Conservation (phyloP, 2,113 vertebrate species). For the Macrotis lagotis region DNA sequence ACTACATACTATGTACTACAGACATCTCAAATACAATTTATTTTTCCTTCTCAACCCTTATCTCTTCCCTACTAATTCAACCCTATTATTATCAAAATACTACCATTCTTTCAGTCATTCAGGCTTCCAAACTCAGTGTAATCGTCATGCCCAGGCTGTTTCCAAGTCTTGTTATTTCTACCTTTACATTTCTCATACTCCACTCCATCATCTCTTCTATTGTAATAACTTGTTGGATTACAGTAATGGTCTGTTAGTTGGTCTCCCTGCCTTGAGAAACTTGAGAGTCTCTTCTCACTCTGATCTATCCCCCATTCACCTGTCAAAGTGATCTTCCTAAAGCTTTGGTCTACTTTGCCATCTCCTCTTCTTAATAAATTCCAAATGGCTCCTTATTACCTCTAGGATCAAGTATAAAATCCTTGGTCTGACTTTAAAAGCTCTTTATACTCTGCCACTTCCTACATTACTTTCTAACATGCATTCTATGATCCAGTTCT, state of each 20-base stretch:
- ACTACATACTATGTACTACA: too few relatives aligned
- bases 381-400: background rate
- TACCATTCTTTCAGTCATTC: background rate
- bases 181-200: background rate
- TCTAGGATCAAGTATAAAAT: background rate
- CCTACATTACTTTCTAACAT: background rate
- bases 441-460: background rate
- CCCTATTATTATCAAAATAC: background rate
- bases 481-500: background rate
- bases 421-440: background rate
- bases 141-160: background rate
- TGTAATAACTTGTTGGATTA: background rate
- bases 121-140: background rate
- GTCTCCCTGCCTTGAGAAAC: background rate
- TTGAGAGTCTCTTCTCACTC: background rate
- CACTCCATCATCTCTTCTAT: background rate
- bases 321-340: background rate
- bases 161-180: background rate
- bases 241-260: background rate
- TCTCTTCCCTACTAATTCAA: background rate
- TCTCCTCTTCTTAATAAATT: background rate
- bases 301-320: background rate
- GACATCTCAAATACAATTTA: background rate
- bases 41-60: background rate
- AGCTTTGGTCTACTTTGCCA: background rate